phyloP scores from a whole-genome alignment of 2,113 vertebrate genomes.

The Mesembrinibis cayennensis region DNA sequence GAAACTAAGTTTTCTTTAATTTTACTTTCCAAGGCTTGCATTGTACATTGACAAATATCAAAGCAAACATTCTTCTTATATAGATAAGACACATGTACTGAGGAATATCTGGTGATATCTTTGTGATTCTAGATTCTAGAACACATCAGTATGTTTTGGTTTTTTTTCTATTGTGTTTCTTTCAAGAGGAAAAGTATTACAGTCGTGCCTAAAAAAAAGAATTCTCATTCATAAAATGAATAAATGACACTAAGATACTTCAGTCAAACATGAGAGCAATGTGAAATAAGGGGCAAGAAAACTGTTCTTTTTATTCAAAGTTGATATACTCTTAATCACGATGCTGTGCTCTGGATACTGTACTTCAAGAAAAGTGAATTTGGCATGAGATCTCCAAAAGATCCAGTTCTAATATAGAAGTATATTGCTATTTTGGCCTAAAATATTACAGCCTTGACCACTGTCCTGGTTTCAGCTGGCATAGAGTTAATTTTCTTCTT shows the following conservation, averaged over 20 bases:
- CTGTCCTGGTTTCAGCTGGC: too few species aligned
- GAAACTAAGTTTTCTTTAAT: not conserved
- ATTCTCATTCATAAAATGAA: not conserved
- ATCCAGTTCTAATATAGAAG: not conserved
- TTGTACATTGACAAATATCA: not conserved
- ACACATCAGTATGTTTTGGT: not conserved
- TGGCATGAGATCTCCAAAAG: not conserved
- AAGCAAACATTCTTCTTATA: not conserved
- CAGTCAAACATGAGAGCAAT: not conserved
- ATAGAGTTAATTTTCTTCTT: too few species aligned
- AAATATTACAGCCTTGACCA: not conserved
- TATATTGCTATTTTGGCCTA: not conserved
- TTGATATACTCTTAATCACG: not conserved
- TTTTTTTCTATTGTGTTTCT: not conserved
- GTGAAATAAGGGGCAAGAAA: not conserved
- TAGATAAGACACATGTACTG: not conserved
- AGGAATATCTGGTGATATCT: not conserved
- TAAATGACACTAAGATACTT: not conserved
- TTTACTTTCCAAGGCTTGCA: not conserved
- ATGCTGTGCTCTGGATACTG: not conserved
- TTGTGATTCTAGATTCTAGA: not conserved
- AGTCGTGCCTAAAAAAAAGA: not conserved
- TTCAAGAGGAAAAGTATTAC: not conserved
- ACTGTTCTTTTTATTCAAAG: not conserved
- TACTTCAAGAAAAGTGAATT: not conserved